Conservation (phyloP, 2,888 invertebrate genomes). For the Noctua comes region DNA sequence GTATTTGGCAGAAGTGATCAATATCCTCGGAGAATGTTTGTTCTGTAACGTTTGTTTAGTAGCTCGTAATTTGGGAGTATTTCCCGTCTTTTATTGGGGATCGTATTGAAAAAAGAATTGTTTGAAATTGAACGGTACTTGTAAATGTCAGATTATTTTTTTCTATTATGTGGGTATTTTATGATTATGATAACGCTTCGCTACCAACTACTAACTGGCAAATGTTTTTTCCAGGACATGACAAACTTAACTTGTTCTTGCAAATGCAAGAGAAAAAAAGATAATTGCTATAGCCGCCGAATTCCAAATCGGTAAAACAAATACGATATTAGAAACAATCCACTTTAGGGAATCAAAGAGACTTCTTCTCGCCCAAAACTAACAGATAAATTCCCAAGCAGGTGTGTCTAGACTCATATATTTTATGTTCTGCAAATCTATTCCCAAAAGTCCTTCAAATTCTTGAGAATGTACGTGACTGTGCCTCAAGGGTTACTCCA, state of each 20-base stretch:
- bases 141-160: background rate
- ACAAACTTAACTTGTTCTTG: too few species aligned
- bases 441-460: constrained; percentile 2
- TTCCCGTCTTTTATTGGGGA: constrained; percentile 14
- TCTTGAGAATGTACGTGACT: background rate
- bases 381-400: background rate
- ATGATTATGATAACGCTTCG: background rate
- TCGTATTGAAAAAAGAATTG: constrained; percentile 10
- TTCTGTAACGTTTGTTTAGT: constrained; percentile 26
- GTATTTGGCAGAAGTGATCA: constrained; percentile 36
- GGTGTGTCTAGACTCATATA: background rate
- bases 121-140: constrained; percentile 4
- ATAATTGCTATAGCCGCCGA: background rate
- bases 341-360: background rate
- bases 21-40: constrained; percentile 33
- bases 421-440: background rate
- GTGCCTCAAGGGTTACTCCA: background rate
- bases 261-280: too few species aligned
- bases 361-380: background rate
- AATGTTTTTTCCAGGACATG: background rate
- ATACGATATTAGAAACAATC: background rate
- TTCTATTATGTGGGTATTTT: background rate
- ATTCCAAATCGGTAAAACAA: background rate
- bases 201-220: background rate
- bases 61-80: constrained; percentile 34